These are phyloP conservation scores for Mirounga angustirostris DNA, from an alignment of 2,113 vertebrate genomes.

Conservation along the genomic window DNA sequence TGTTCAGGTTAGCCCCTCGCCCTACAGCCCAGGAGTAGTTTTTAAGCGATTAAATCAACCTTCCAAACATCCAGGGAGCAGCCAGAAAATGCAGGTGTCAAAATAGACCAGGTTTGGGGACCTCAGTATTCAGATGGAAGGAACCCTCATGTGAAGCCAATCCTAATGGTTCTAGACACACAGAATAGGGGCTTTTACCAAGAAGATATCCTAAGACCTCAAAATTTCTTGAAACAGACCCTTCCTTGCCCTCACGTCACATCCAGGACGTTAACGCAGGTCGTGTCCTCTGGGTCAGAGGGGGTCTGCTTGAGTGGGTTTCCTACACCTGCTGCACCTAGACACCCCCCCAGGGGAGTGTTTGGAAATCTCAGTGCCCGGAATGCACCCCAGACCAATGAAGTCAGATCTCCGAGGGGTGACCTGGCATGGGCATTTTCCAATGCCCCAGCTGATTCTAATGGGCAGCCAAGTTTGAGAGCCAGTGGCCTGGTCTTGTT, in stretches of 20 bases:
- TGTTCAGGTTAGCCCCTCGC: accelerated
- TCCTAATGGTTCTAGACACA: neutral
- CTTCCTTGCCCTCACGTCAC: neutral
- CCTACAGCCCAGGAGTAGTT: accelerated
- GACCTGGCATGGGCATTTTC: no score
- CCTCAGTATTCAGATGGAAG: neutral
- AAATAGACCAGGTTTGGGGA: no score
- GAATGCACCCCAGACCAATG: neutral
- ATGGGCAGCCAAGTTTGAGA: neutral
- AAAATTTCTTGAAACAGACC: neutral
- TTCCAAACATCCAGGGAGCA: neutral
- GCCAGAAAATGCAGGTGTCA: neutral
- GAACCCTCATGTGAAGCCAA: neutral
- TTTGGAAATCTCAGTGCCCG: neutral
- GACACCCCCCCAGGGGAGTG: accelerated
- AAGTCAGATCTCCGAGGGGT: no score
- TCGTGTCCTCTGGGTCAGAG: accelerated
- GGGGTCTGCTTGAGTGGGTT: accelerated
- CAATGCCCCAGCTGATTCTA: neutral
- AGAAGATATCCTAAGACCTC: neutral
- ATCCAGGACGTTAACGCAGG: neutral
- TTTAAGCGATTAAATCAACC: neutral
- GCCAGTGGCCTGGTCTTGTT: accelerated
- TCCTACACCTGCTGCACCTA: neutral
- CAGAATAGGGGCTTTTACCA: neutral